Conservation (phyloP, 2,797 vertebrate species). For the Lycodopsis pacificus region DNA sequence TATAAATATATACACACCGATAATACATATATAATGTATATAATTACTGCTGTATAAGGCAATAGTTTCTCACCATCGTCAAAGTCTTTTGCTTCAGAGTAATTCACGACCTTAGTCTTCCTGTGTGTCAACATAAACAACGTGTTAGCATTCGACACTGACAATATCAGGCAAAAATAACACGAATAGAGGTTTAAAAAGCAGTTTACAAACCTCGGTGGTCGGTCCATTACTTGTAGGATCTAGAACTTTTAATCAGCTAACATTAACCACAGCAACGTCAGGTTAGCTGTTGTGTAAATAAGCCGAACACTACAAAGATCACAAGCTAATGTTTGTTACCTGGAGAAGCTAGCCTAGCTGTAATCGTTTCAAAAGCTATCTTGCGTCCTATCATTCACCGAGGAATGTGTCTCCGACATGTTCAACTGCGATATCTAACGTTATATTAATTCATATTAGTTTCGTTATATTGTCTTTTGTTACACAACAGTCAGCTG, state of each 20-base stretch:
- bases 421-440: not conserved
- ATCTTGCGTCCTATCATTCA: fast-evolving
- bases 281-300: no score
- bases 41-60: not conserved
- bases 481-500: not conserved
- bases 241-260: not conserved
- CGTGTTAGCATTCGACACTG: not conserved
- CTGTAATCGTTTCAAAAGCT: not conserved
- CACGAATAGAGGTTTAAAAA: not conserved
- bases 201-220: conserved; percentile 72
- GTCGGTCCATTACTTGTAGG: conserved; percentile 76
- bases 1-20: no score
- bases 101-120: conserved; percentile 87
- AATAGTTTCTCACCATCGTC: conserved; percentile 80
- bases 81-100: conserved; percentile 84
- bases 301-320: not conserved
- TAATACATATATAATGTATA: no score
- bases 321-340: not conserved
- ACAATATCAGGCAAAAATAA: not conserved
- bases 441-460: no score
- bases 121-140: conserved; percentile 71
- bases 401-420: fast-evolving
- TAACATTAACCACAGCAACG: conserved; percentile 6
- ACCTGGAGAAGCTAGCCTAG: not conserved
- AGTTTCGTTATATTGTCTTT: not conserved